These are phyloP conservation scores for Pygoscelis adeliae DNA, from an alignment of 2,113 vertebrate genomes.

Conservation along the genomic window DNA sequence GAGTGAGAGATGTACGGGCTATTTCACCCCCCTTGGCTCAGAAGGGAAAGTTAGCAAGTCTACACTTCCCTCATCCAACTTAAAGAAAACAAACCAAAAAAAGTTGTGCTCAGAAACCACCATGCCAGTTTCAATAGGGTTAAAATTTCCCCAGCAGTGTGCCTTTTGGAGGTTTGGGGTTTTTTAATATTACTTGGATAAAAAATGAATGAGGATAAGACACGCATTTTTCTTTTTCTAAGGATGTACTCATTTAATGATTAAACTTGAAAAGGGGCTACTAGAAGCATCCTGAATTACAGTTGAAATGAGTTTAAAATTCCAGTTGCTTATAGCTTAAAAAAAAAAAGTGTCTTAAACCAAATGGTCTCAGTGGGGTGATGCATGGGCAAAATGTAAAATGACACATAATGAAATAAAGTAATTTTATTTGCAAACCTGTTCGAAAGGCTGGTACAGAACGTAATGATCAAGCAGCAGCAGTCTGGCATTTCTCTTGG, in stretches of 20 bases:
- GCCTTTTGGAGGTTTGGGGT: neutral
- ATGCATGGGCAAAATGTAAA: slow-evolving; percentile 46
- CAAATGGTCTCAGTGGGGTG: slow-evolving; percentile 37
- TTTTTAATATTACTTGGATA: neutral
- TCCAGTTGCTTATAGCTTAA: neutral
- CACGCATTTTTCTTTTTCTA: neutral
- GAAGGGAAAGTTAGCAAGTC: neutral
- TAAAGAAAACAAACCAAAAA: neutral
- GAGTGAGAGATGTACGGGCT: neutral
- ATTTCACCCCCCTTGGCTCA: neutral
- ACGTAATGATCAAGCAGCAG: slow-evolving; percentile 4
- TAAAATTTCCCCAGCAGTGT: neutral
- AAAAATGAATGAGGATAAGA: neutral
- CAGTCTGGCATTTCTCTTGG: slow-evolving; percentile 32
- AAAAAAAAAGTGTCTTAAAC: slow-evolving; percentile 16
- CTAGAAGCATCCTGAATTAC: neutral
- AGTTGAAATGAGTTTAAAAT: slow-evolving; percentile 32
- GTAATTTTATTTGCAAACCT: slow-evolving; percentile 57
- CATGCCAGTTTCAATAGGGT: neutral
- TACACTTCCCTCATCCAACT: neutral
- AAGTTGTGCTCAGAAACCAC: neutral
- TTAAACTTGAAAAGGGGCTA: neutral
- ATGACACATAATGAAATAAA: slow-evolving; percentile 62
- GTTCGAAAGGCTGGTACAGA: slow-evolving; percentile 33
- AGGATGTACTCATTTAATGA: neutral